Percentiles rank a stretch among this genome's conserved stretches.
phyloP scores from a whole-genome alignment of 2,113 vertebrate genomes.

The Empidonax alnorum region DNA sequence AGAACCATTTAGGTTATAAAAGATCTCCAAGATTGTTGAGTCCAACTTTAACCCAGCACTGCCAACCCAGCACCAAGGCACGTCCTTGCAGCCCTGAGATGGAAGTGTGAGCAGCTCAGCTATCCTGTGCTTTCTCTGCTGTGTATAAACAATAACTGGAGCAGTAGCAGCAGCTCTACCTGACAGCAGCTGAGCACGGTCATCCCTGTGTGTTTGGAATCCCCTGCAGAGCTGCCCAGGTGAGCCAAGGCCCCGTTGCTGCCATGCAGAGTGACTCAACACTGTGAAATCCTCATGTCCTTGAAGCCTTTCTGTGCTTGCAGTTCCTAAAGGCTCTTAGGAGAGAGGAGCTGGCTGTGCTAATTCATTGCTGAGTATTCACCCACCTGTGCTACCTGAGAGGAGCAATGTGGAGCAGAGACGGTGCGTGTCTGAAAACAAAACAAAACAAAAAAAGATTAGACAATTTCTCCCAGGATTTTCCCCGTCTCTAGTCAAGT shows the following conservation, averaged over 20 bases:
- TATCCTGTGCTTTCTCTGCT: background rate
- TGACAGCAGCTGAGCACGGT: background rate
- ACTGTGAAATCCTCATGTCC: background rate
- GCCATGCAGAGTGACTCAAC: background rate
- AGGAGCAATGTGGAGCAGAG: background rate
- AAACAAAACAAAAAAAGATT: background rate
- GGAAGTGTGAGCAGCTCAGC: background rate
- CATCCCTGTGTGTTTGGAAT: background rate
- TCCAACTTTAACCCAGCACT: background rate
- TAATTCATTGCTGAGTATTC: background rate
- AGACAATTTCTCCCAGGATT: constrained; percentile 56
- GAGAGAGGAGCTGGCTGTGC: background rate
- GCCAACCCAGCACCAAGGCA: background rate
- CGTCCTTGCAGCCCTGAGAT: background rate
- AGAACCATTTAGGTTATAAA: background rate
- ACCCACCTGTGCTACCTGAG: background rate
- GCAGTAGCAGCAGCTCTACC: background rate
- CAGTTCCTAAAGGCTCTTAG: background rate
- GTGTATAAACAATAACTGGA: background rate
- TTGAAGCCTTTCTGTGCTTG: background rate
- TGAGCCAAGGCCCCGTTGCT: background rate
- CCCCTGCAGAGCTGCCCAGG: background rate
- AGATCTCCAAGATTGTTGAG: background rate
- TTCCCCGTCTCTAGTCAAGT: constrained; percentile 60
- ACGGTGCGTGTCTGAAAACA: background rate